Percentiles rank a stretch among this genome's conserved stretches.
Evolutionary conservation across 2,113 vertebrate genomes (phyloP).

Genomic region (Bombycilla garrulus): DNA sequence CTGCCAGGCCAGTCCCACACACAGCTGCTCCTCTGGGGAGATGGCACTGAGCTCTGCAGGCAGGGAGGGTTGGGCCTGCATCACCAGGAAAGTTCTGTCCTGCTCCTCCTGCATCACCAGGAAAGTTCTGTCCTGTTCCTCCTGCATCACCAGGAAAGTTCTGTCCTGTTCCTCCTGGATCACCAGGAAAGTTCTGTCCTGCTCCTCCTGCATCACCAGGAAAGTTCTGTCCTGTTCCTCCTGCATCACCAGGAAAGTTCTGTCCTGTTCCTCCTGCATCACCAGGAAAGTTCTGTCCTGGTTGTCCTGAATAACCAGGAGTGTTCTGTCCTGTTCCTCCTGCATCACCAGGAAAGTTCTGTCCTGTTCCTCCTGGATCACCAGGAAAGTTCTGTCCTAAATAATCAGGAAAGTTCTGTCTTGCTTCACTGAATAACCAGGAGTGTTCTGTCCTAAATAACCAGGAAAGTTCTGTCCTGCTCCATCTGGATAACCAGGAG

Average conservation of each 20-base stretch:
- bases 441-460: background rate
- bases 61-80: background rate
- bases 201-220: background rate
- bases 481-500: fast-evolving
- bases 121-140: fast-evolving
- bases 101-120: fast-evolving
- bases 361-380: fast-evolving
- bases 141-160: background rate
- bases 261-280: too few relatives aligned
- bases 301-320: too few relatives aligned
- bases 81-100: background rate
- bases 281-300: background rate
- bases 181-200: background rate
- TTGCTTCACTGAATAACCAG: background rate
- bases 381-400: background rate
- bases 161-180: fast-evolving
- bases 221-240: background rate
- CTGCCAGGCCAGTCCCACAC: background rate
- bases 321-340: too few relatives aligned
- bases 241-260: background rate
- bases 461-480: fast-evolving
- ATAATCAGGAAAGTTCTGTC: too few relatives aligned
- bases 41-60: background rate
- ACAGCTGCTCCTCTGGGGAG: background rate
- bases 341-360: background rate